These are phyloP conservation scores for Tenebrosternarchus preto DNA, from an alignment of 2,113 vertebrate genomes.

Conservation along the genomic window DNA sequence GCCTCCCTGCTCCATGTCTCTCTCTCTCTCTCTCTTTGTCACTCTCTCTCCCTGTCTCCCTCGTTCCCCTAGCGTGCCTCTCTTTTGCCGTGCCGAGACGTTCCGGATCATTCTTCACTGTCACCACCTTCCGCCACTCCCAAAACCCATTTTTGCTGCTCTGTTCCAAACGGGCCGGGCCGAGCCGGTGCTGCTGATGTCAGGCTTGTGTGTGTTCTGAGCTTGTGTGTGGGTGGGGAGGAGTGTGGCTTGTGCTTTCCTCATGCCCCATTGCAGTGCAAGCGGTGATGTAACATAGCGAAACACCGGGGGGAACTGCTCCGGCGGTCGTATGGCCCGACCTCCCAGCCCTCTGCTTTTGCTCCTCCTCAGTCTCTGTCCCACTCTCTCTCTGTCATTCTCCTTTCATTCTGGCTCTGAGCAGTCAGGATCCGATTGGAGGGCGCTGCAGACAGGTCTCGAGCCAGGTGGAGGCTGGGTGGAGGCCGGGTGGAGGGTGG, in stretches of 20 bases:
- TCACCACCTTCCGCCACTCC: slow-evolving; percentile 38
- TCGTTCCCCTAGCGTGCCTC: background rate
- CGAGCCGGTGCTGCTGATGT: slow-evolving; percentile 56
- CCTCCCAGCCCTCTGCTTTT: slow-evolving; percentile 58
- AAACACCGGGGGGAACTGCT: slow-evolving; percentile 59
- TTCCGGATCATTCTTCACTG: slow-evolving; percentile 37
- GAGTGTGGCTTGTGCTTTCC: slow-evolving; percentile 66
- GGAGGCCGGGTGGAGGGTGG: too few relatives aligned
- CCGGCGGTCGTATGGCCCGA: slow-evolving; percentile 70
- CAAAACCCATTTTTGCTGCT: slow-evolving; percentile 28
- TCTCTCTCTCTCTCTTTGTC: too few relatives aligned
- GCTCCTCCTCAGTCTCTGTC: slow-evolving; percentile 1
- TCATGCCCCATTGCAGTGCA: slow-evolving; percentile 63
- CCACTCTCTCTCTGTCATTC: background rate
- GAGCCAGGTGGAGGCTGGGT: too few relatives aligned
- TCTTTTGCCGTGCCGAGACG: slow-evolving; percentile 7
- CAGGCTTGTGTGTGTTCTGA: slow-evolving; percentile 60
- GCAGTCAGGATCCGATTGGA: too few relatives aligned
- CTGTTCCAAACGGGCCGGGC: slow-evolving; percentile 31
- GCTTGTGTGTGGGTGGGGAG: slow-evolving; percentile 59
- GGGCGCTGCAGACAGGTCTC: too few relatives aligned
- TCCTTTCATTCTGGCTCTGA: too few relatives aligned
- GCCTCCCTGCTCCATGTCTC: slow-evolving; percentile 24
- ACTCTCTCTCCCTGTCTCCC: slow-evolving; percentile 52
- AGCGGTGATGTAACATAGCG: slow-evolving; percentile 71